These are phyloP conservation scores for Carduelis carduelis DNA, from an alignment of 2,797 vertebrate genomes.

Conservation along the genomic window DNA sequence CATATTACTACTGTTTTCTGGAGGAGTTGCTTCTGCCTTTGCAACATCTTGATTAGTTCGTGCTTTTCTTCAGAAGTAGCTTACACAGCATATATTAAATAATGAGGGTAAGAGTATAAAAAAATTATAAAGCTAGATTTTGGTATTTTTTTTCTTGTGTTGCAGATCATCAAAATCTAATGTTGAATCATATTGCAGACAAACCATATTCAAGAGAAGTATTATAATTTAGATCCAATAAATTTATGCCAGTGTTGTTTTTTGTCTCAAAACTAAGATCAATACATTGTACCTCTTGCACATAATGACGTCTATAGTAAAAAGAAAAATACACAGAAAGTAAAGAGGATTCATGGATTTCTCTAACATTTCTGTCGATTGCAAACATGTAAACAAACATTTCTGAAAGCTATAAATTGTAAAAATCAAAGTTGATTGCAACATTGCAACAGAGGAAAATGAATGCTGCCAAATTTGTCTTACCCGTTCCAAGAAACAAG, in stretches of 20 bases:
- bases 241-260: background rate
- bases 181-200: background rate
- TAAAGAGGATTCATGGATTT: background rate
- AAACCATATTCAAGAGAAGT: background rate
- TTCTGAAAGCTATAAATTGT: background rate
- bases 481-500: constrained; percentile 95
- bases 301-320: background rate
- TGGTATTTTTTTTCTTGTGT: background rate
- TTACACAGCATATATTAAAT: background rate
- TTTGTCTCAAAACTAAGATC: background rate
- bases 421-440: background rate
- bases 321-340: background rate
- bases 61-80: background rate
- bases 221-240: background rate
- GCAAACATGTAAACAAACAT: background rate
- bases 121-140: background rate
- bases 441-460: background rate
- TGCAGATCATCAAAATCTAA: background rate
- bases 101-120: background rate
- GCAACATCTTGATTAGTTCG: background rate
- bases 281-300: background rate
- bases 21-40: background rate
- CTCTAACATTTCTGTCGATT: background rate
- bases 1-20: background rate
- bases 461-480: background rate